phyloP scores from a whole-genome alignment of 2,888 invertebrate genomes.

The Ephialtes manifestator region DNA sequence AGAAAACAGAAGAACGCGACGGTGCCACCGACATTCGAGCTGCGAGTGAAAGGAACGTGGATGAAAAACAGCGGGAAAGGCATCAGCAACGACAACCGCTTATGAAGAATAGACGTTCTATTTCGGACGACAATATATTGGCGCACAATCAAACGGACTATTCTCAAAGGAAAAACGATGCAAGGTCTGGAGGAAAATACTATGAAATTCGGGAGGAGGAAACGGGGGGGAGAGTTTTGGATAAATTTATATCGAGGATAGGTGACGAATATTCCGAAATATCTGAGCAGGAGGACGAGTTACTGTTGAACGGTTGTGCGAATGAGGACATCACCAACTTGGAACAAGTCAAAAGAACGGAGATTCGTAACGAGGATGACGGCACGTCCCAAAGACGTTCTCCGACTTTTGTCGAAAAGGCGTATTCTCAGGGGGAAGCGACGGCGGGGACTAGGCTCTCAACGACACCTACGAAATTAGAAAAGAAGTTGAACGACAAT shows the following conservation, averaged over 20 bases:
- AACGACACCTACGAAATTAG: slow-evolving; percentile 36
- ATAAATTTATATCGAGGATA: neutral
- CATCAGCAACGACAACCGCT: slow-evolving; percentile 27
- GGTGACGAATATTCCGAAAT: slow-evolving; percentile 13
- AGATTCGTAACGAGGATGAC: slow-evolving; percentile 9
- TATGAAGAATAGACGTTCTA: neutral
- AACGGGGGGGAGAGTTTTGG: neutral
- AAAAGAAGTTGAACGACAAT: slow-evolving; percentile 7
- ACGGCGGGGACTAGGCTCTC: neutral
- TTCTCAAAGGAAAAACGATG: neutral
- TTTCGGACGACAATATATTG: neutral
- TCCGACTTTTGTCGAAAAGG: slow-evolving; percentile 19
- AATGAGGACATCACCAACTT: slow-evolving; percentile 26
- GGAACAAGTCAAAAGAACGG: slow-evolving; percentile 10
- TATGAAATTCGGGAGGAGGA: neutral
- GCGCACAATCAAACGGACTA: neutral
- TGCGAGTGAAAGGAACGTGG: slow-evolving; percentile 72
- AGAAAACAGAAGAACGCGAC: slow-evolving; percentile 64
- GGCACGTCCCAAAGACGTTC: slow-evolving; percentile 1
- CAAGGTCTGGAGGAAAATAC: neutral
- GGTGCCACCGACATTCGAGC: slow-evolving; percentile 41
- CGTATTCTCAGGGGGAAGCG: neutral
- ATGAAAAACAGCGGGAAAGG: slow-evolving; percentile 72
- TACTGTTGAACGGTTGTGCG: slow-evolving; percentile 9
- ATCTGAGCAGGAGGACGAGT: slow-evolving; percentile 3